Base-by-base conservation (phyloP, 1,140 invertebrate species). In the Theocolax elegans region DNA sequence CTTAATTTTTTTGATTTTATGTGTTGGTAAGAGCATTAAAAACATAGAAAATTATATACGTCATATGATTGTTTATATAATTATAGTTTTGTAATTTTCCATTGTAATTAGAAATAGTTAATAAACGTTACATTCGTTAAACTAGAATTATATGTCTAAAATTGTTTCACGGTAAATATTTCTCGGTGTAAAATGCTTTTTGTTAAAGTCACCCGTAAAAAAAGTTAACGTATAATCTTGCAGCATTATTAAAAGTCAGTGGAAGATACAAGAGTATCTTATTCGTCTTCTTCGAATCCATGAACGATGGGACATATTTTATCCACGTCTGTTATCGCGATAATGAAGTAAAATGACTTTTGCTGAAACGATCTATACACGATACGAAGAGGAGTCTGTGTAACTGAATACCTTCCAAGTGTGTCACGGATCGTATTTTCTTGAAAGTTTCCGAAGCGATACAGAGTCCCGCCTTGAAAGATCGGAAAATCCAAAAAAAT, bases 371-470 rank as follows among this genome's bases (percentile, higher is more conserved):
- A 67, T 71, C 64, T 46, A 35, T 13, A 51, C 27, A 38, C 27
- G 40, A 46, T 35, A 62, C 51, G 40, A 46, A 35, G 64, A 67
- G 62, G 40, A 49, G 66, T 62, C 67, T 46, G 48, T 29, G 71
- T 74, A 74, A 74, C 29, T 46, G 58, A 74, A 77, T 75, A 64
- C 53, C 42, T 35, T 46, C 44, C 73, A 76, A 77, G 71, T 75
- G 38, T 75, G 76, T 75, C 76, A 76, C 56, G 75, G 75, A 74
- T 76, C 75, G 66, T 62, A 40, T 74, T 70, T 71, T 73, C 72
- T 75, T 54, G 70, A 72, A 77, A 74, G 69, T 76, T 67, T 53
- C 44, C 17, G 19, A 49, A 71, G 42, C 49, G 60, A 72, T 74
- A 69, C 69, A 40, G 12, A 59, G 21, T 8, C 13, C 68, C 53